Evolutionary conservation across 2,797 vertebrate species (phyloP), one percentile per base, ranked within the genome.

Genomic region (Ispidina lecontei): DNA sequence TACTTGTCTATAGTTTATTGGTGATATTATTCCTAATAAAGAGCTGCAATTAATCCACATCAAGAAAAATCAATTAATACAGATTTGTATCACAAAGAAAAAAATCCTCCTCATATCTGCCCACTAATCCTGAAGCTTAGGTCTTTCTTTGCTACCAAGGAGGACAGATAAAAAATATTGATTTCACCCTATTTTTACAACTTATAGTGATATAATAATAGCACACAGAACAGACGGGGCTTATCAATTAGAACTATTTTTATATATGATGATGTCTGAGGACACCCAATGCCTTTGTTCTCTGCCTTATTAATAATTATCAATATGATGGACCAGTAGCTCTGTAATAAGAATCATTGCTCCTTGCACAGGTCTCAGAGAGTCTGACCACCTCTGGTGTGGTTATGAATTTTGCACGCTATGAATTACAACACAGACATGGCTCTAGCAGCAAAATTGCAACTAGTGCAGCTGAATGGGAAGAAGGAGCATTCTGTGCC

Each of bases 11-110:
- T 88, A 96, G 81, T 94, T 92, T 90, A 96, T 96, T 95, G 91
- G 87, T 87, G 84, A 94, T 97, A 96, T 96, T 96, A 94, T 96
- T 96, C 91, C 94, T 77, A 95, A 95, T 97, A 96, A 96, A 97
- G 84, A 95, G 91, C 91, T 84, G 97, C 96, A 96, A 96, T 97
- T 97, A 96, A 96, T 97, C 97, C 96, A 97, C 95, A 96, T 94
- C 90, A 94, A 96, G 80, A 94, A 95, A 94, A 97, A 98, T 97
- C 97, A 96, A 97, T 98, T 96, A 96, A 97, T 97, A 96, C 93
- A 81, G 93, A 97, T 97, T 96, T 96, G 97, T 97, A 92, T 86
- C 77, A 91, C 89, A 97, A 97, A 97, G 97, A 95, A 95, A 84
- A 69, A 96, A 96, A 96, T 96, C 94, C 93, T 96, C 83, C 94